Conservation (phyloP, 2,113 vertebrate genomes). For the Dolichotis patagonum region DNA sequence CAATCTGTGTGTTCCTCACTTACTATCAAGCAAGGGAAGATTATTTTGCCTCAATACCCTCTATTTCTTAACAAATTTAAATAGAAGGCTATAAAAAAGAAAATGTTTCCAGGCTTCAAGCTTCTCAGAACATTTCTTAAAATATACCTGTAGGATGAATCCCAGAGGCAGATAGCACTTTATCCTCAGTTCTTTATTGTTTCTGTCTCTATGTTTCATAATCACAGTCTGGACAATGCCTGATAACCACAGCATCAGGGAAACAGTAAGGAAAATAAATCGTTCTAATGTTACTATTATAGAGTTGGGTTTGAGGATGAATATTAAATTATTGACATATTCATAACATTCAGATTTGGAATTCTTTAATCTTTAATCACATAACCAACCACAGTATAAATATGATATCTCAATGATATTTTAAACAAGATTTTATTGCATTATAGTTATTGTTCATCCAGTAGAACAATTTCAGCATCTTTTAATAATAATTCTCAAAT, state of each 20-base stretch:
- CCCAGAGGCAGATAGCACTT: background rate
- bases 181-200: background rate
- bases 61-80: background rate
- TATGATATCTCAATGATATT: slow-evolving; percentile 1
- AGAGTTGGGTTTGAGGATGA: background rate
- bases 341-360: background rate
- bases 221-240: background rate
- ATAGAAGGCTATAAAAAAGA: background rate
- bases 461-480: background rate
- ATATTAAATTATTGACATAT: background rate
- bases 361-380: background rate
- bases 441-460: background rate
- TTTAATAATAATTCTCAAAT: slow-evolving; percentile 58
- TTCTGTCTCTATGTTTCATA: background rate
- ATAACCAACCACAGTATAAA: background rate
- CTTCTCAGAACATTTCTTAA: background rate
- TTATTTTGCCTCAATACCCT: background rate
- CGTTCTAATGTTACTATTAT: background rate
- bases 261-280: background rate
- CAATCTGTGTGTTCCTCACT: background rate
- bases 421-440: background rate
- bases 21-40: background rate
- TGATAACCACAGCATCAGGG: background rate
- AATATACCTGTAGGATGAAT: background rate
- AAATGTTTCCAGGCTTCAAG: background rate